phyloP scores from a whole-genome alignment of 2,797 vertebrate genomes.

The Enteromius mattozi region DNA sequence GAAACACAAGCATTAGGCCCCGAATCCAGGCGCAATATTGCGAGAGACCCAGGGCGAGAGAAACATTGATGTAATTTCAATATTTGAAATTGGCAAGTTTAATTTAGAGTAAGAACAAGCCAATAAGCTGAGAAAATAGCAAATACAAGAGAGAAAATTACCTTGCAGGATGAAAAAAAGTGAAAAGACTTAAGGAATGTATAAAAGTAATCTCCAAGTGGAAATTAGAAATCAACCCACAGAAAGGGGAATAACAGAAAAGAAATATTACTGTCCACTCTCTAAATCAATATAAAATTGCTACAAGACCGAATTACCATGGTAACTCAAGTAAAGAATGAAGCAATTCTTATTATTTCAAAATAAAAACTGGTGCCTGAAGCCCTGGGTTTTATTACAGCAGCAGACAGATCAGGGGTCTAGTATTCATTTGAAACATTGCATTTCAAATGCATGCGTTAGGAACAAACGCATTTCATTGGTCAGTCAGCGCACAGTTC shows the following conservation, averaged over 20 bases:
- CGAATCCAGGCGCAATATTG: constrained; percentile 86
- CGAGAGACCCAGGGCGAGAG: constrained; percentile 89
- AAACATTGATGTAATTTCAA: constrained; percentile 95
- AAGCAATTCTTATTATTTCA: constrained; percentile 99
- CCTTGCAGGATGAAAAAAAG: constrained; percentile 84
- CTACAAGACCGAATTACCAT: constrained; percentile 99
- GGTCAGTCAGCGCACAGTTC: constrained; percentile 86
- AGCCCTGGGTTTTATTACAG: constrained; percentile 98
- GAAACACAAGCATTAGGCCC: constrained; percentile 78
- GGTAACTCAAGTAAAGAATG: constrained; percentile 98
- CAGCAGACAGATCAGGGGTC: constrained; percentile 90
- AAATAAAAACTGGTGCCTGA: constrained; percentile 98
- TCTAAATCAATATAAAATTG: constrained; percentile 99
- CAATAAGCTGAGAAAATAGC: constrained; percentile 98
- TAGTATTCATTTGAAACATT: constrained; percentile 97
- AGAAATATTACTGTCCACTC: constrained; percentile 99
- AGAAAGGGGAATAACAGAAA: constrained; percentile 98
- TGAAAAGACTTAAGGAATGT: constrained; percentile 98
- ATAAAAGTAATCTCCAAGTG: constrained; percentile 99
- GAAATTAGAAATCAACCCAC: constrained; percentile 99
- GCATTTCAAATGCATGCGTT: constrained; percentile 96
- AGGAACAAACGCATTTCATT: constrained; percentile 93
- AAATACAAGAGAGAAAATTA: constrained; percentile 93
- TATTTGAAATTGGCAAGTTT: constrained; percentile 99
- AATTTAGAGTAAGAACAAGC: constrained; percentile 98